Base-by-base conservation (phyloP, 2,888 invertebrate genomes). In the Dynastes maya region DNA sequence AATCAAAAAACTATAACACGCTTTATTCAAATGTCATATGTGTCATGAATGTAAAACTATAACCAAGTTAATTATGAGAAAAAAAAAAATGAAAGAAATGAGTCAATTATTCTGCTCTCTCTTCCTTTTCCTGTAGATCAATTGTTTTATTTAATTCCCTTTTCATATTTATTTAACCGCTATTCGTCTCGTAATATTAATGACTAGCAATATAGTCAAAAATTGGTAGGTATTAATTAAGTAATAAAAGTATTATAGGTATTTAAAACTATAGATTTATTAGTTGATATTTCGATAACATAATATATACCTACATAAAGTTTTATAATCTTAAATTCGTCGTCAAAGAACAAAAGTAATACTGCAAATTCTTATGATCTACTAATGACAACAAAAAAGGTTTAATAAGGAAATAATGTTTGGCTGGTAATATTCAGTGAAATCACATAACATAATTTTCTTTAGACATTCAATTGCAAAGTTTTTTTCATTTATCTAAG, bases 71-170 rank as follows among this genome's bases (percentile, higher is more conserved):
- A 27, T 61, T 45, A 40, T 72, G 45, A 45, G 61, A 72, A 45
- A 2, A 72, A 2, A 72, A 72, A 72, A 45, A 2, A 72, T 72
- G 72, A 61, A 72, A 61, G 1, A 45, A 58, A 72, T 70, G 70
- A 72, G 72, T 72, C 72, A 72, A 72, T 72, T 72, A 72, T 61
- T 72, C 72, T 45, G 37, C 58, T 72, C 72, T 22, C 72, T 72
- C 27, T 55, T 5, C 37, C 22, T 40, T 61, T 61, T 22, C 11
- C 37, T 8, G n/a, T 71, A 9, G 65, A 68, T 58, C 49, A n/a
- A 37, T 32, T 45, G 45, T 11, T 51, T 71, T 55, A n/a, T 6
- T 68, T 68, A 4, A 11, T 61, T 61, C 29, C 61, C 8, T 27
- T 16, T 13, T 65, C 37, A 53, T 71, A 5, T 37, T 71, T 61